These are phyloP conservation scores for Agrochola macilenta DNA, from an alignment of 2,888 invertebrate genomes.

Conservation along the genomic window DNA sequence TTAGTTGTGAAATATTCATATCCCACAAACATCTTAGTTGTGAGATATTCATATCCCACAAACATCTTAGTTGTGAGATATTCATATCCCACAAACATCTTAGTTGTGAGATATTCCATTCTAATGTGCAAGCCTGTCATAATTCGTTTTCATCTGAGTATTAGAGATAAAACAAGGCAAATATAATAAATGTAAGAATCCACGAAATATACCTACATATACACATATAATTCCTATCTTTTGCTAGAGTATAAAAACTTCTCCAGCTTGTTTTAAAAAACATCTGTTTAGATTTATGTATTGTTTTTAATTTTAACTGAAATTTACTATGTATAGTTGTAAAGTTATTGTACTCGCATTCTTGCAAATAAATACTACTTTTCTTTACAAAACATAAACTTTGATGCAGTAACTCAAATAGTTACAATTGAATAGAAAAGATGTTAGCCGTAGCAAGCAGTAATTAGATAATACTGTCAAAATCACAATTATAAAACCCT, in stretches of 20 bases:
- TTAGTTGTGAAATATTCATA: not conserved
- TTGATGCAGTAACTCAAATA: not conserved
- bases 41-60: no score
- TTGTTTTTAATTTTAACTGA: not conserved
- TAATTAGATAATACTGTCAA: no score
- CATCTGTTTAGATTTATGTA: not conserved
- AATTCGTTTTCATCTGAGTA: constrained; percentile 19
- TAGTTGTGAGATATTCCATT: not conserved
- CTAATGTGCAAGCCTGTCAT: not conserved
- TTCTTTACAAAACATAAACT: not conserved
- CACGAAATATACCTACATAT: not conserved
- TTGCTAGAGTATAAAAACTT: not conserved
- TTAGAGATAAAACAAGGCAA: constrained; percentile 8
- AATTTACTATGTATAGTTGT: not conserved
- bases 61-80: not conserved
- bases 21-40: not conserved
- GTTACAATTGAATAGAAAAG: not conserved
- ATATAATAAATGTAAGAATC: constrained; percentile 12
- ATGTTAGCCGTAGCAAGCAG: not conserved
- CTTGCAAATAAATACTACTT: not conserved
- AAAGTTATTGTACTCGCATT: not conserved
- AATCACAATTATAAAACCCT: not conserved
- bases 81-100: not conserved
- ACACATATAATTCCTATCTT: not conserved
- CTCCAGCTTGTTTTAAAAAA: not conserved